Percentiles rank a stretch among this genome's conserved stretches.
These are phyloP conservation scores for Dendrocopos noguchii DNA, from an alignment of 2,113 vertebrate genomes.

Conservation along the genomic window DNA sequence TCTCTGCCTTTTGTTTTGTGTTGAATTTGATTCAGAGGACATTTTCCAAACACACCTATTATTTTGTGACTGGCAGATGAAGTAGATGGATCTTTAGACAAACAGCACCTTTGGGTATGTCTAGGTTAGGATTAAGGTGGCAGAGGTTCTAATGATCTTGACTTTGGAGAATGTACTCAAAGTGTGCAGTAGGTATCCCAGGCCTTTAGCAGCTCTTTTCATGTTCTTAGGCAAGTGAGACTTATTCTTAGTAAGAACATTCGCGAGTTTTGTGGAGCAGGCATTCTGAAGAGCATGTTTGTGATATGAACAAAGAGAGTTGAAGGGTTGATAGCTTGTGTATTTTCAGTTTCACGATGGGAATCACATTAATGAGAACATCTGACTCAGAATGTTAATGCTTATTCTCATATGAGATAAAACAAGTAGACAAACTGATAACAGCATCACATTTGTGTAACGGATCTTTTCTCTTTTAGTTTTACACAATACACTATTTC, in stretches of 20 bases:
- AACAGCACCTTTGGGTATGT: neutral
- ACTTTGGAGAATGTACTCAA: neutral
- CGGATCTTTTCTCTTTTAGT: slow-evolving; percentile 13
- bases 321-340: slow-evolving; percentile 29
- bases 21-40: neutral
- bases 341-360: neutral
- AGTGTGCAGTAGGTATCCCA: neutral
- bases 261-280: neutral
- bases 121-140: neutral
- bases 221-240: neutral
- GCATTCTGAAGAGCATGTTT: neutral
- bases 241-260: neutral
- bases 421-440: slow-evolving; percentile 52
- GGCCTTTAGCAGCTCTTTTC: neutral
- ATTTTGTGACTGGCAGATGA: neutral
- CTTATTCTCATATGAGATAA: slow-evolving; percentile 33
- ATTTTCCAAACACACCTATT: neutral
- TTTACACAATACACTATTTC: neutral
- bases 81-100: neutral
- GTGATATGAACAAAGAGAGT: slow-evolving; percentile 30
- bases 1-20: neutral
- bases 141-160: neutral
- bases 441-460: neutral
- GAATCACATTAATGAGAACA: slow-evolving; percentile 60
- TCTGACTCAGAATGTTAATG: slow-evolving; percentile 45